Conservation (phyloP, 2,888 invertebrate species). For the Pelosia muscerda region DNA sequence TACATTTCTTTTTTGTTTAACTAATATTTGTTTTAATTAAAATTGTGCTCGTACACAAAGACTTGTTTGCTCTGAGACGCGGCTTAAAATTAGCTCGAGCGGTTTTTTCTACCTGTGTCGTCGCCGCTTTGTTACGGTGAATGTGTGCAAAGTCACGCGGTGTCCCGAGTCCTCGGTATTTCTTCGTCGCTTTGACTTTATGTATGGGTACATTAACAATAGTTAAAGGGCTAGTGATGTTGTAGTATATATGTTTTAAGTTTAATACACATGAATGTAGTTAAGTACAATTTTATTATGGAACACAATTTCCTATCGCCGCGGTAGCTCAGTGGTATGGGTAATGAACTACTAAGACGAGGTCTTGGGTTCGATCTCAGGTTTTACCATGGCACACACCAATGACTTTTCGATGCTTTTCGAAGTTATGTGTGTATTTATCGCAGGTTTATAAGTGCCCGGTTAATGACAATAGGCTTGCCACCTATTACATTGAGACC, state of each 20-base stretch:
- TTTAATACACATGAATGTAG: neutral
- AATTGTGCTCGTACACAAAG: constrained; percentile 65
- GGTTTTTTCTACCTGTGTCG: constrained; percentile 77
- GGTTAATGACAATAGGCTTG: no score
- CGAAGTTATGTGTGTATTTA: no score
- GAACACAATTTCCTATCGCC: no score
- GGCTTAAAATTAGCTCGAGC: constrained; percentile 69
- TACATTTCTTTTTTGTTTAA: constrained; percentile 49
- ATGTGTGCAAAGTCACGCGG: constrained; percentile 79
- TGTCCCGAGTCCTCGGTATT: constrained; percentile 69
- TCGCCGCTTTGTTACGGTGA: constrained; percentile 70
- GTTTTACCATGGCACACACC: no score
- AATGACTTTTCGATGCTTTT: no score
- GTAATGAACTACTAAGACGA: no score
- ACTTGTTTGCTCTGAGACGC: constrained; percentile 67
- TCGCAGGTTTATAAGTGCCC: no score
- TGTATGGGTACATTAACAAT: constrained; percentile 47
- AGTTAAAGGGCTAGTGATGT: neutral
- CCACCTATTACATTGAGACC: no score
- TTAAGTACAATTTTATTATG: neutral
- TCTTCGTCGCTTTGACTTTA: constrained; percentile 61
- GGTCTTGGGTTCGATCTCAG: no score
- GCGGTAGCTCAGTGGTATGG: no score
- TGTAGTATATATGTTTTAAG: neutral
- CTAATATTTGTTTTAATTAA: constrained; percentile 74